phyloP scores from a whole-genome alignment of 53 echinoderm and acorn worm genomes.

The Echinometra lucunter region DNA sequence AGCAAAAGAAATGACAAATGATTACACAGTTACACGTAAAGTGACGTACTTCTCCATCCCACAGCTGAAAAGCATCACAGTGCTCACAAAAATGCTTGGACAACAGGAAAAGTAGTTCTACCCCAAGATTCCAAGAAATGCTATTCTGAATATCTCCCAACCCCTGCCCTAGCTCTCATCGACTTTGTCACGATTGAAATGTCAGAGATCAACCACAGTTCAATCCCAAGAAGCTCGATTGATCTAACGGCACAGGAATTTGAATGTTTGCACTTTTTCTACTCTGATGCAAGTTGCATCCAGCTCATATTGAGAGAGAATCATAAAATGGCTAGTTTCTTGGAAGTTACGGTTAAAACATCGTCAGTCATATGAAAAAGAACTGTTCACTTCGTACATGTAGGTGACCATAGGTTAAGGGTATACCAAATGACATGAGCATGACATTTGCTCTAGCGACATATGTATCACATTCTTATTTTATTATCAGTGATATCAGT shows the following conservation, averaged over 20 bases:
- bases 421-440: no score
- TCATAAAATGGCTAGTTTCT: slow-evolving; percentile 44
- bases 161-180: neutral
- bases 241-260: neutral
- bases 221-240: neutral
- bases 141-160: neutral
- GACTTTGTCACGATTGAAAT: slow-evolving; percentile 37
- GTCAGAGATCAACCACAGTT: slow-evolving; percentile 24
- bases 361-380: neutral
- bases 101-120: neutral
- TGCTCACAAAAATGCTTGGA: neutral
- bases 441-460: no score
- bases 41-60: neutral
- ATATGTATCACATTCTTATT: no score
- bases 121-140: slow-evolving; percentile 22
- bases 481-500: no score
- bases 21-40: neutral
- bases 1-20: neutral
- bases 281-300: neutral
- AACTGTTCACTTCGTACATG: neutral
- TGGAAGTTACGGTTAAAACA: neutral
- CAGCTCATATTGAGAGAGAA: neutral
- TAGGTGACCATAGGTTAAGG: neutral
- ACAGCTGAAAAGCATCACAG: neutral
- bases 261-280: slow-evolving; percentile 27